Conservation (phyloP, 2,113 vertebrate genomes). For the Irena cyanogastra region DNA sequence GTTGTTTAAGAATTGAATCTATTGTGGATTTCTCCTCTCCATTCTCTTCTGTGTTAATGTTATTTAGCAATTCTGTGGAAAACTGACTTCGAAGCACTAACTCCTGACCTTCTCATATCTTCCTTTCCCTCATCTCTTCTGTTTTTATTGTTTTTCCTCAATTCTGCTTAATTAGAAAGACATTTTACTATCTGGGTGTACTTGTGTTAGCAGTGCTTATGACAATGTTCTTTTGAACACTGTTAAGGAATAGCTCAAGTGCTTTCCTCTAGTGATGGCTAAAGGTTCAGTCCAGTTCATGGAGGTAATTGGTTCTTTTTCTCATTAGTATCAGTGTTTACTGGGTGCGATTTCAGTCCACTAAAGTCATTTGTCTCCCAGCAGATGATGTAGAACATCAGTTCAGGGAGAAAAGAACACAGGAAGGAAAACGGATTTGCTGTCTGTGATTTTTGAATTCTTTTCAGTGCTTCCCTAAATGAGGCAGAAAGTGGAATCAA, state of each 20-base stretch:
- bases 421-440: not conserved
- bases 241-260: not conserved
- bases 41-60: not conserved
- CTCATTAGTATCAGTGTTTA: not conserved
- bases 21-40: not conserved
- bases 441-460: not conserved
- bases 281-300: not conserved
- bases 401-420: not conserved
- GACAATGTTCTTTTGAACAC: not conserved
- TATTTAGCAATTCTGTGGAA: not conserved
- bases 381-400: not conserved
- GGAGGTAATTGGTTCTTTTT: not conserved
- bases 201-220: not conserved
- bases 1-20: not conserved
- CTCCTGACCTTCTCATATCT: not conserved
- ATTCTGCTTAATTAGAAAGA: not conserved
- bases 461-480: not conserved
- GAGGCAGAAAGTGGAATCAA: not conserved
- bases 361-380: not conserved
- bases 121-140: not conserved
- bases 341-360: not conserved
- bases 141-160: not conserved
- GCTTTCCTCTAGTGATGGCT: not conserved
- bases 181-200: not conserved
- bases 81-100: not conserved